These are phyloP conservation scores for Acipenser transmontanus DNA, from an alignment of 2,797 vertebrate species.

Conservation along the genomic window DNA sequence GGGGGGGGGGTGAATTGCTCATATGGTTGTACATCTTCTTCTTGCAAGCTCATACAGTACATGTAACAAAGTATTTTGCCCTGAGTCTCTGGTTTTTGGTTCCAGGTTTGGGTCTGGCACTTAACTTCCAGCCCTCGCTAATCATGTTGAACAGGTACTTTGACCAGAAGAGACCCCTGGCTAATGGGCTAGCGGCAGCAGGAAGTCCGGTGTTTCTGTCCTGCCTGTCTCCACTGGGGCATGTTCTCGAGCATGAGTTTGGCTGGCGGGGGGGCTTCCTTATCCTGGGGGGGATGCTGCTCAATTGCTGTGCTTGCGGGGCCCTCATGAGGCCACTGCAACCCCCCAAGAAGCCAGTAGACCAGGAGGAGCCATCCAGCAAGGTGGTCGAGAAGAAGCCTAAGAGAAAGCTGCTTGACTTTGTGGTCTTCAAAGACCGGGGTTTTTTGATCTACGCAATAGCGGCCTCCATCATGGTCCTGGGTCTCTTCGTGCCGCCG, in stretches of 20 bases:
- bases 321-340: conserved; percentile 84
- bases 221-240: conserved; percentile 82
- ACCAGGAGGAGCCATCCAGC: conserved; percentile 26
- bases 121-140: conserved; percentile 93
- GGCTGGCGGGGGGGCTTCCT: conserved; percentile 94
- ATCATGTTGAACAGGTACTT: conserved; percentile 97
- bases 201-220: conserved; percentile 90
- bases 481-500: conserved; percentile 89
- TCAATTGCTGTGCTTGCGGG: conserved; percentile 89
- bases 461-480: conserved; percentile 87
- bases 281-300: conserved; percentile 82
- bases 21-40: too few species aligned
- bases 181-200: conserved; percentile 86
- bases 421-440: conserved; percentile 77
- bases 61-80: too few species aligned
- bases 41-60: too few species aligned
- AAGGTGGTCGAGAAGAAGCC: conserved; percentile 40
- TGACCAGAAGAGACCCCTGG: conserved; percentile 77
- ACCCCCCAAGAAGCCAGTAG: conserved; percentile 38
- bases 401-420: conserved; percentile 76
- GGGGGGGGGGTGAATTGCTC: too few species aligned
- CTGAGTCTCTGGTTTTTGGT: conserved; percentile 2
- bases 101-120: conserved; percentile 83
- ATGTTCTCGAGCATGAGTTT: conserved; percentile 75
- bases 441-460: conserved; percentile 82